These are phyloP conservation scores for Drosophila mulleri DNA, from an alignment of 2,888 invertebrate genomes.

Conservation along the genomic window DNA sequence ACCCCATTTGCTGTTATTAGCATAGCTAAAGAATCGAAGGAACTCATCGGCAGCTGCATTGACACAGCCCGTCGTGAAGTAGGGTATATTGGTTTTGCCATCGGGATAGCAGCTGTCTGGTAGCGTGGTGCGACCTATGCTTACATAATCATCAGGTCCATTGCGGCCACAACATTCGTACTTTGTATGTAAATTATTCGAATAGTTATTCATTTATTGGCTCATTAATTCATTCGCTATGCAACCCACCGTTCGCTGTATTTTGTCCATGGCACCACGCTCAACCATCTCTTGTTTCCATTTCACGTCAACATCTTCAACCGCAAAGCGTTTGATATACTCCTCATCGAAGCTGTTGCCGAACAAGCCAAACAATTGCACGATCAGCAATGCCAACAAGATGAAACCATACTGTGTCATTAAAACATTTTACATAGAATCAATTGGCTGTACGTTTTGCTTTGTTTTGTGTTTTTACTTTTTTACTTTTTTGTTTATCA, in stretches of 20 bases:
- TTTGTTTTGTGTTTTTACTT: neutral
- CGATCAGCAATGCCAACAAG: slow-evolving; percentile 89
- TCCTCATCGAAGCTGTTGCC: slow-evolving; percentile 87
- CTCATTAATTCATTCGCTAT: neutral
- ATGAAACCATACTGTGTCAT: slow-evolving; percentile 89
- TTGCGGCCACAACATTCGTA: slow-evolving; percentile 81
- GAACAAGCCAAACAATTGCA: slow-evolving; percentile 90
- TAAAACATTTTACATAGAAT: slow-evolving; percentile 23
- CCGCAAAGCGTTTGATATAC: slow-evolving; percentile 86
- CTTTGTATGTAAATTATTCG: slow-evolving; percentile 28
- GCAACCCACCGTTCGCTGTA: slow-evolving; percentile 71
- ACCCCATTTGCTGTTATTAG: slow-evolving; percentile 64
- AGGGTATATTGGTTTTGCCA: slow-evolving; percentile 28
- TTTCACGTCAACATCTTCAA: slow-evolving; percentile 85
- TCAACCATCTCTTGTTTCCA: slow-evolving; percentile 80
- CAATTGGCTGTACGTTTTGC: neutral
- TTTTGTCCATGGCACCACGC: slow-evolving; percentile 75
- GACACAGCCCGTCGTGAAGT: slow-evolving; percentile 62
- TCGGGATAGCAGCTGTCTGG: slow-evolving; percentile 71
- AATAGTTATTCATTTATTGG: neutral
- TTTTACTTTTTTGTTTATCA: slow-evolving; percentile 20
- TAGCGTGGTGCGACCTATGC: slow-evolving; percentile 47
- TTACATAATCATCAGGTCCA: slow-evolving; percentile 76
- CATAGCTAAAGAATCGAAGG: slow-evolving; percentile 51
- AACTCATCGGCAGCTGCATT: slow-evolving; percentile 58